Conservation (phyloP, 1,140 invertebrate genomes). For the Caenorhabditis remanei region DNA sequence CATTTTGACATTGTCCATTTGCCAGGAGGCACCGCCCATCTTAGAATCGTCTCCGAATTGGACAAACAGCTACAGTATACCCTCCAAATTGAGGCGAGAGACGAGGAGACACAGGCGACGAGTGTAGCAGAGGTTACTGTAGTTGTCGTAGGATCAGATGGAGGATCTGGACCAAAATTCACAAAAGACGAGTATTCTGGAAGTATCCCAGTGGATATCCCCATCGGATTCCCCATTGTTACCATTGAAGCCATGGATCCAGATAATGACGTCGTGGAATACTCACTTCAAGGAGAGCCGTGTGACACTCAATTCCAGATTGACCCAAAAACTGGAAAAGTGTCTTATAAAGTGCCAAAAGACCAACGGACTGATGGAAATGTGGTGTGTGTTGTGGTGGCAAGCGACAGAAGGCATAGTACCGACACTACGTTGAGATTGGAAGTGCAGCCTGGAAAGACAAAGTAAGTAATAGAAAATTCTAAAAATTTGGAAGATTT, state of each 20-base stretch:
- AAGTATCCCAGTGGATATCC: constrained; percentile 11
- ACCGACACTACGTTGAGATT: background rate
- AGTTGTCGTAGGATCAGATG: no score
- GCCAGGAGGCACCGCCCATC: background rate
- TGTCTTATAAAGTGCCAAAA: constrained; percentile 9
- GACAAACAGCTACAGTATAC: background rate
- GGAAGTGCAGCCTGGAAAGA: background rate
- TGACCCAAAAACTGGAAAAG: background rate
- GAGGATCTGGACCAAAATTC: no score
- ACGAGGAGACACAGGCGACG: background rate
- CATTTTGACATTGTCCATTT: constrained; percentile 5
- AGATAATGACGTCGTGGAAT: background rate
- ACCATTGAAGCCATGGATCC: constrained; percentile 1
- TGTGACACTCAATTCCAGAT: constrained; percentile 2
- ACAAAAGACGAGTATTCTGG: constrained; percentile 11
- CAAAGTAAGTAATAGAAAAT: background rate
- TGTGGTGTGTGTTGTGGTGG: constrained; percentile 25
- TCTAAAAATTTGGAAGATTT: no score
- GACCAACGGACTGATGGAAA: background rate
- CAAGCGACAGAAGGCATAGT: constrained; percentile 20
- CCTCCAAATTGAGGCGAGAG: constrained; percentile 17
- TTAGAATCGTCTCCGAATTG: background rate
- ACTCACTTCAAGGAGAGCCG: background rate
- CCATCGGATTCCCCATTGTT: background rate
- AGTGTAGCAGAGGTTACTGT: background rate